A percentile compares a stretch with the other conserved stretches of the same genome.
Evolutionary conservation across 2,113 vertebrate species (phyloP).

Genomic region (Cebus imitator): DNA sequence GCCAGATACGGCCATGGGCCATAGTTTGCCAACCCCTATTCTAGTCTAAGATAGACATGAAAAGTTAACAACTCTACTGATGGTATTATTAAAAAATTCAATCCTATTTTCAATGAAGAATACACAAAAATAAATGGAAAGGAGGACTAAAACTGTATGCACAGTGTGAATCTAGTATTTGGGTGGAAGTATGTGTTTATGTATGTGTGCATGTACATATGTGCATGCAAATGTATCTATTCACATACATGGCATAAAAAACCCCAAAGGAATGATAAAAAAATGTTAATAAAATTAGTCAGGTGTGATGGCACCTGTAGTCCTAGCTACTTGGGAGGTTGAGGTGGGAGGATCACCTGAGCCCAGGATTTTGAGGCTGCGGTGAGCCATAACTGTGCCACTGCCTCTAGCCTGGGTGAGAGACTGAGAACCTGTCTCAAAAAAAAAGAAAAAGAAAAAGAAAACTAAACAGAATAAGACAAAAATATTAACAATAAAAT

Average conservation of each 20-base stretch:
- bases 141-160: not conserved
- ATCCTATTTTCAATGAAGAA: constrained; percentile 18
- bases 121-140: not conserved
- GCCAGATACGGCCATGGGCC: not conserved
- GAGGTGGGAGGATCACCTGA: too few species aligned
- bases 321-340: too few species aligned
- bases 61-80: constrained; percentile 1
- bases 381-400: too few species aligned
- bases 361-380: too few species aligned
- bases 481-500: too few species aligned
- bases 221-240: not conserved
- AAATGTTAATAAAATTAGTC: not conserved
- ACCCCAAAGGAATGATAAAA: not conserved
- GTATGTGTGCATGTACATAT: not conserved
- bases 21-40: not conserved
- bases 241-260: not conserved
- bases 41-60: not conserved
- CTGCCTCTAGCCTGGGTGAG: too few species aligned
- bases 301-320: too few species aligned
- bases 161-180: not conserved
- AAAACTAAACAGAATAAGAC: too few species aligned
- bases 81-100: not conserved
- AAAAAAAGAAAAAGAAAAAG: too few species aligned
- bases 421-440: too few species aligned
- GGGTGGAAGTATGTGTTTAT: not conserved